Evolutionary conservation across 2,797 vertebrate species (phyloP), one percentile per base, ranked within the genome.

Genomic region (Buceros bicornis): DNA sequence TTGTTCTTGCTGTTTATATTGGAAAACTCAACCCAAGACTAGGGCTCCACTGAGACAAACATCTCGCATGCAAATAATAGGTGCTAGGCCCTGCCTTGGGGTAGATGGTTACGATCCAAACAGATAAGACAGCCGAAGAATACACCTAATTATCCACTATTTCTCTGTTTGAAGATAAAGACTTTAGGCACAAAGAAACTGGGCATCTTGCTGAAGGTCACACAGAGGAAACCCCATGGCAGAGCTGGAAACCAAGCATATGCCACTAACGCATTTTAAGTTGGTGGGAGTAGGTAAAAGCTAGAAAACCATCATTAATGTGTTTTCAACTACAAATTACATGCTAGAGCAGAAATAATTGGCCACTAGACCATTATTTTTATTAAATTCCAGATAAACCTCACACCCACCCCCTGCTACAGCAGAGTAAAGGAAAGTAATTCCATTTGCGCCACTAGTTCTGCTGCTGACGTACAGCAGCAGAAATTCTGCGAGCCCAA

Each of bases 141-240:
- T 22, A 67, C 11, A 57, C 21, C 45, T 82, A 77, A 90, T 89
- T 84, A 65, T 4, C 20, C 24, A 33, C 50, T 51, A 16, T 64
- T 90, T 77, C 56, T 93, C 37, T 57, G 40, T 48, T 81, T 90
- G 67, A 95, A 92, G 50, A 50, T 57, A 73, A 88, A 70, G 60
- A 50, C 45, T 87, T 84, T 0, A 74, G 86, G 81, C 83, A 80
- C 17, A 29, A 89, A 87, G 87, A 40, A 88, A 87, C 0, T 16
- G 51, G 48, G 42, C 56, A 77, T 57, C 53, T 77, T 87, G 43
- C 66, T 78, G 80, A 89, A 86, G 79, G 82, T 90, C 73, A 88
- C 48, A 82, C 0, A 33, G 33, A 33, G 0, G 54, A 91, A 95
- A 67, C 28, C 48, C 73, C 20, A 20, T 87, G 67, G 80, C 21